These are phyloP conservation scores for Neodontobutis hainanensis DNA, from an alignment of 2,113 vertebrate species.

Conservation along the genomic window DNA sequence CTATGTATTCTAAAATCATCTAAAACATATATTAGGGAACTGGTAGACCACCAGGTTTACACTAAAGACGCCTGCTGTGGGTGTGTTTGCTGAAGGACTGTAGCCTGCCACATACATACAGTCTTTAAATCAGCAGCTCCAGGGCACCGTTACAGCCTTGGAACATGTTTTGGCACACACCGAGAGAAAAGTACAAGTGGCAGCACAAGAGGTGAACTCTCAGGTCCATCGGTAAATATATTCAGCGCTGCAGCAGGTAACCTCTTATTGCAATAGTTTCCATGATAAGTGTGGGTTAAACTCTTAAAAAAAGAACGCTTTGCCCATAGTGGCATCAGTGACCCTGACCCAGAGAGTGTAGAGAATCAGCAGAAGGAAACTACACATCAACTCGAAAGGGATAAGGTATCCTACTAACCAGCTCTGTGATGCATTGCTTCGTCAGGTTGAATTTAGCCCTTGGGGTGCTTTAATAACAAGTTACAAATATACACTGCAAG, in stretches of 20 bases:
- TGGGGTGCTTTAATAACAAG: background rate
- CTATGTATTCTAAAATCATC: conserved; percentile 8
- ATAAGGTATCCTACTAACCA: conserved; percentile 10
- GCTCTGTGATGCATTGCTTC: conserved; percentile 13
- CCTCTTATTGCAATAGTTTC: conserved; percentile 11
- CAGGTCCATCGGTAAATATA: conserved; percentile 24
- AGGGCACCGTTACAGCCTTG: conserved; percentile 42
- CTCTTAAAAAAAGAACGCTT: conserved; percentile 23
- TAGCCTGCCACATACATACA: conserved; percentile 19
- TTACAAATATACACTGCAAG: background rate
- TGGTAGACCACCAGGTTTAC: conserved; percentile 52
- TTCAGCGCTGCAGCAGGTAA: background rate
- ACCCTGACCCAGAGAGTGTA: conserved; percentile 32
- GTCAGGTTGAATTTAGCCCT: conserved; percentile 9
- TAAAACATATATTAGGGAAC: too few species aligned
- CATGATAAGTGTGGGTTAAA: conserved; percentile 38
- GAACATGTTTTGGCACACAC: conserved; percentile 35
- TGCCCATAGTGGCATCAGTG: conserved; percentile 22
- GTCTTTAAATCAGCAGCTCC: conserved; percentile 34
- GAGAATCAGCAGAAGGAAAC: conserved; percentile 15
- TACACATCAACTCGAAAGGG: conserved; percentile 29
- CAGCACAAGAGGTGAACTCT: conserved; percentile 23
- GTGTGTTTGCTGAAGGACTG: conserved; percentile 43
- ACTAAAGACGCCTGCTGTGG: conserved; percentile 48
- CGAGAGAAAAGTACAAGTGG: conserved; percentile 36